These are phyloP conservation scores for Eupithecia pulchellata DNA, from an alignment of 2,888 invertebrate species.

Conservation along the genomic window DNA sequence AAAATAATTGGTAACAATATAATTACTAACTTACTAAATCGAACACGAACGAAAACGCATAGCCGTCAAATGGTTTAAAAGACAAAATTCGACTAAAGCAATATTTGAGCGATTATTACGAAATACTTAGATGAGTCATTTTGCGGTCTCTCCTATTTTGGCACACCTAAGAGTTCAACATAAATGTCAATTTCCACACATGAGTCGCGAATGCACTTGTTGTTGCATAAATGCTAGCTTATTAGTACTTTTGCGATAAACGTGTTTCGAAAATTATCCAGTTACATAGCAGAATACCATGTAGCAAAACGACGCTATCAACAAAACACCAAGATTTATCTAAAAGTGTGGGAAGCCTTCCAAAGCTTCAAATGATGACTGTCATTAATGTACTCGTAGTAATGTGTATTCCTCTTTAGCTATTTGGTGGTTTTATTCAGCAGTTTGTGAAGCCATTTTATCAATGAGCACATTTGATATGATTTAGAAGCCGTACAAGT, in stretches of 20 bases:
- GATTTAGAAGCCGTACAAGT: constrained; percentile 57
- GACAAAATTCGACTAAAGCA: neutral
- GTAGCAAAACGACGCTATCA: neutral
- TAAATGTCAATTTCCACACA: constrained; percentile 39
- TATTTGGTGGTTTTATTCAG: neutral
- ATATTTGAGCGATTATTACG: constrained; percentile 14
- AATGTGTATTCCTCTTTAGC: neutral
- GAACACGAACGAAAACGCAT: neutral
- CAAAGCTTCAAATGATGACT: neutral
- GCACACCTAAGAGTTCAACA: constrained; percentile 38
- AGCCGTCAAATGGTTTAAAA: constrained; percentile 20
- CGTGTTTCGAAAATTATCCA: neutral
- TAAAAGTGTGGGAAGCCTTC: neutral
- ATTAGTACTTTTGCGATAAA: neutral
- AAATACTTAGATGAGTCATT: constrained; percentile 38
- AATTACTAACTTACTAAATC: neutral
- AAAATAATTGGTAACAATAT: neutral
- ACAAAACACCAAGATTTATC: neutral
- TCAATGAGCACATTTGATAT: constrained; percentile 17
- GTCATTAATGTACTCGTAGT: neutral
- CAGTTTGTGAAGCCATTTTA: constrained; percentile 11
- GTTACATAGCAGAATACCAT: neutral
- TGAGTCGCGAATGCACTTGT: constrained; percentile 16
- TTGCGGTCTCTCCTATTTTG: constrained; percentile 35
- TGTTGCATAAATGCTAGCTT: too few species aligned